A percentile compares a stretch with the other conserved stretches of the same genome.
Evolutionary conservation across 1,140 invertebrate genomes (phyloP).

Genomic region (Centruroides sculpturatus): DNA sequence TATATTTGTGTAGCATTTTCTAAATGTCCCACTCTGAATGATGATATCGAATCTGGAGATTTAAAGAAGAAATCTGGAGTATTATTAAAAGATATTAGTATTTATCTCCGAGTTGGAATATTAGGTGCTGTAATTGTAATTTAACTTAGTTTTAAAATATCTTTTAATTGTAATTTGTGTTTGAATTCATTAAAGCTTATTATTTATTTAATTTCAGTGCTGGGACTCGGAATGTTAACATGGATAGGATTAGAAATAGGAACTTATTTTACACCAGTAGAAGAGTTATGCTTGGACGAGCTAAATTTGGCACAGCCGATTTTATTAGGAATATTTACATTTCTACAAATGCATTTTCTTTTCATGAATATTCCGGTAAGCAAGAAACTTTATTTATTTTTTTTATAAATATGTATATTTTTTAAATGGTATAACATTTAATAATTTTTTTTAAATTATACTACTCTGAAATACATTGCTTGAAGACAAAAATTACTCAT

Average conservation of each 20-base stretch:
- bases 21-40: slow-evolving; percentile 34
- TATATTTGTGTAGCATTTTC: slow-evolving; percentile 46
- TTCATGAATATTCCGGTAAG: slow-evolving; percentile 52
- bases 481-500: too few species aligned
- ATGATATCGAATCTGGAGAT: slow-evolving; percentile 3
- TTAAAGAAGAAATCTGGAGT: background rate
- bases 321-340: slow-evolving; percentile 50
- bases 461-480: too few species aligned
- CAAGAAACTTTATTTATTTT: background rate
- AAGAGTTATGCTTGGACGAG: slow-evolving; percentile 38
- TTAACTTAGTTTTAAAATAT: too few species aligned
- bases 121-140: slow-evolving; percentile 31
- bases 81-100: slow-evolving; percentile 35
- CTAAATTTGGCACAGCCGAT: slow-evolving; percentile 45
- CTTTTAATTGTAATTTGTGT: too few species aligned
- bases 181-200: too few species aligned
- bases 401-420: background rate
- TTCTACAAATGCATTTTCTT: slow-evolving; percentile 52
- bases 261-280: slow-evolving; percentile 42
- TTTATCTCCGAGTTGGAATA: slow-evolving; percentile 50
- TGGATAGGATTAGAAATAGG: slow-evolving; percentile 48
- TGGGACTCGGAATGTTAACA: slow-evolving; percentile 48
- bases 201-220: slow-evolving; percentile 31
- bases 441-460: too few species aligned
- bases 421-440: background rate